phyloP scores from a whole-genome alignment of 2,888 invertebrate genomes.

The Drosophila subquinaria region DNA sequence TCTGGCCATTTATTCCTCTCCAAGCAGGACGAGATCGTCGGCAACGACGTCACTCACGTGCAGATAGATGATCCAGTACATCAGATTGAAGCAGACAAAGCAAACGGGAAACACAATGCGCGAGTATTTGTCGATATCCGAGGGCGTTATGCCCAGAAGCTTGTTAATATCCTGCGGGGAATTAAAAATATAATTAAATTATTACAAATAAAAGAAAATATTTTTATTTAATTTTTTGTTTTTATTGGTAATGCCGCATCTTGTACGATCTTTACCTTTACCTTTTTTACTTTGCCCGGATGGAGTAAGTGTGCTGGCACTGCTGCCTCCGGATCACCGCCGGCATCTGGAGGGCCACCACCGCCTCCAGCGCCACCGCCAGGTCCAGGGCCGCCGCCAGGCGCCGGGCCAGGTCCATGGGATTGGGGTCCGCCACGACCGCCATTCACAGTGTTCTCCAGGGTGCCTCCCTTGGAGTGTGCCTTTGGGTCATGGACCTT shows the following conservation, averaged over 20 bases:
- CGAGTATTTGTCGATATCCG: constrained; percentile 99
- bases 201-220: background rate
- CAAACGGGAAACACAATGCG: constrained; percentile 99
- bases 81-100: constrained; percentile 99
- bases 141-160: constrained; percentile 96
- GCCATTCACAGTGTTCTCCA: constrained; percentile 96
- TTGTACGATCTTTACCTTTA: constrained; percentile 70
- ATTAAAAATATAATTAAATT: constrained; percentile 15
- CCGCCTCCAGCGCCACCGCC: constrained; percentile 80
- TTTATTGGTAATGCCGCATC: constrained; percentile 29
- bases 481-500: constrained; percentile 97
- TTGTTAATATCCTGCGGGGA: constrained; percentile 92
- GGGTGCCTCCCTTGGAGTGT: constrained; percentile 95
- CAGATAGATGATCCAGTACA: constrained; percentile 99
- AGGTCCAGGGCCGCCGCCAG: constrained; percentile 76
- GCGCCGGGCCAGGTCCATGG: constrained; percentile 86
- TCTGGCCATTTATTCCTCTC: constrained; percentile 87
- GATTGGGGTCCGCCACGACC: constrained; percentile 89
- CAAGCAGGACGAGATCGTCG: constrained; percentile 94
- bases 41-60: constrained; percentile 98
- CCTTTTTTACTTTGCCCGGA: constrained; percentile 91
- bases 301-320: constrained; percentile 92
- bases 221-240: background rate
- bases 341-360: constrained; percentile 86
- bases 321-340: constrained; percentile 85